phyloP scores from a whole-genome alignment of 2,888 invertebrate genomes.

The Eulithis prunata region DNA sequence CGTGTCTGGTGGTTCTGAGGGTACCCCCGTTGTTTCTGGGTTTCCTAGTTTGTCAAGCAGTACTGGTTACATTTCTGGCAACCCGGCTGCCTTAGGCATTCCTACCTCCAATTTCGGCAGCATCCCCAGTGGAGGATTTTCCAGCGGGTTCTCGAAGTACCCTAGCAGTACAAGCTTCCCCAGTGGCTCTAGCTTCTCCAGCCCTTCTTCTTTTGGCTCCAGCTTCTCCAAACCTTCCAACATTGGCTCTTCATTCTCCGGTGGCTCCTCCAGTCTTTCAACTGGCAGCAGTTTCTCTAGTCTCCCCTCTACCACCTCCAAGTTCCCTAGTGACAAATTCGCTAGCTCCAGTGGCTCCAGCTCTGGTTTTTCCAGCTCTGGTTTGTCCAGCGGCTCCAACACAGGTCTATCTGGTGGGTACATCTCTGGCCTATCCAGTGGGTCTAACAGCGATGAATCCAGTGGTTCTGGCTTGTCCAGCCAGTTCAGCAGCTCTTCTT shows the following conservation, averaged over 20 bases:
- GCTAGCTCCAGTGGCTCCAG: slow-evolving; percentile 4
- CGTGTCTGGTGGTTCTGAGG: slow-evolving; percentile 30
- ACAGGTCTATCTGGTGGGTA: slow-evolving; percentile 12
- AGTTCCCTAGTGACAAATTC: slow-evolving; percentile 5
- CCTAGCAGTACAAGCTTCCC: slow-evolving; percentile 20
- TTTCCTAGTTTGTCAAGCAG: slow-evolving; percentile 1
- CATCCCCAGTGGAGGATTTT: slow-evolving; percentile 22
- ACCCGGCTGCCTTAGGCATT: slow-evolving; percentile 9
- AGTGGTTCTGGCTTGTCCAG: slow-evolving; percentile 25
- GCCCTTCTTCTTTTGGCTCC: slow-evolving; percentile 13
- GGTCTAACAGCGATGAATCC: slow-evolving; percentile 18
- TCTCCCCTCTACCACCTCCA: slow-evolving; percentile 8
- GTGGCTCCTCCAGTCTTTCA: slow-evolving; percentile 5
- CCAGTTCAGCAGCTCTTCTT: slow-evolving; percentile 22
- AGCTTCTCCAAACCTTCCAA: slow-evolving; percentile 12
- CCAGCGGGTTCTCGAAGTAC: slow-evolving; percentile 12
- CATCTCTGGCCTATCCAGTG: slow-evolving; percentile 15
- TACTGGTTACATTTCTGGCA: slow-evolving; percentile 11
- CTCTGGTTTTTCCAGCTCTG: slow-evolving; percentile 4
- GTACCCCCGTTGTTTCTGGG: slow-evolving; percentile 10
- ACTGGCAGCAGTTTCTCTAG: slow-evolving; percentile 6
- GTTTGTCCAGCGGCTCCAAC: slow-evolving; percentile 8
- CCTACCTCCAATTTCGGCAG: slow-evolving; percentile 10
- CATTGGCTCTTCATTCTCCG: slow-evolving; percentile 1
- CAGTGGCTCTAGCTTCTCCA: slow-evolving; percentile 16